phyloP scores from a whole-genome alignment of 2,888 invertebrate genomes.

The Malthinus seriepunctatus region DNA sequence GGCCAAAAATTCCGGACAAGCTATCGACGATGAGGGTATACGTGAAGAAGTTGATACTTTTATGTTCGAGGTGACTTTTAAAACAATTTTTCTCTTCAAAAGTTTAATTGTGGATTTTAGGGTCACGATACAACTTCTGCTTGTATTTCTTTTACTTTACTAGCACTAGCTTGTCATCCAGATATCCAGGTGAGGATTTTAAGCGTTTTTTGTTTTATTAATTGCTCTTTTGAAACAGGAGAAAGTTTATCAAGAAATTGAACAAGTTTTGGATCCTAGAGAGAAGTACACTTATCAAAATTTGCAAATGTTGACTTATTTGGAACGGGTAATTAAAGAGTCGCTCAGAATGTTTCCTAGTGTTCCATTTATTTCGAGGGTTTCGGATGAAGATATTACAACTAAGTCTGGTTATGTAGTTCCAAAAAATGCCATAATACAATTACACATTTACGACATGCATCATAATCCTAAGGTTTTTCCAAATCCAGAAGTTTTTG shows the following conservation, averaged over 20 bases:
- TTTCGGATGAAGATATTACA: constrained; percentile 36
- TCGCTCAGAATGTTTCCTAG: constrained; percentile 66
- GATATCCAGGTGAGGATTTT: constrained; percentile 50
- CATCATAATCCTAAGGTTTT: constrained; percentile 68
- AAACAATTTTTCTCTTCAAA: constrained; percentile 5
- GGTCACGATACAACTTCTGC: constrained; percentile 67
- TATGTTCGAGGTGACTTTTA: constrained; percentile 59
- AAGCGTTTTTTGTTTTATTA: not conserved
- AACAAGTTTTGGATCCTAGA: constrained; percentile 53
- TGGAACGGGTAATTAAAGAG: constrained; percentile 70
- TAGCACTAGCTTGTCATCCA: constrained; percentile 47
- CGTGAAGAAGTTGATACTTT: constrained; percentile 67
- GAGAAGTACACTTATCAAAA: constrained; percentile 60
- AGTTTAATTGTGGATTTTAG: constrained; percentile 45
- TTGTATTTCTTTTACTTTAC: constrained; percentile 35
- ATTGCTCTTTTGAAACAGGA: constrained; percentile 38
- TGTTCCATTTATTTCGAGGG: constrained; percentile 65
- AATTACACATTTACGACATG: constrained; percentile 64
- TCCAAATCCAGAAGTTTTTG: constrained; percentile 67
- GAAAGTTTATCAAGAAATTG: constrained; percentile 53
- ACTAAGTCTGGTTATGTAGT: constrained; percentile 47
- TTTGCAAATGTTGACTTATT: constrained; percentile 63
- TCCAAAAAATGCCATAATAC: constrained; percentile 58
- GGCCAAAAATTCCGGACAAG: constrained; percentile 55
- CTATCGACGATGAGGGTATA: constrained; percentile 59